Percentiles rank a stretch among this genome's conserved stretches.
phyloP scores from a whole-genome alignment of 2,797 vertebrate genomes.

The Jordanella pulchra region DNA sequence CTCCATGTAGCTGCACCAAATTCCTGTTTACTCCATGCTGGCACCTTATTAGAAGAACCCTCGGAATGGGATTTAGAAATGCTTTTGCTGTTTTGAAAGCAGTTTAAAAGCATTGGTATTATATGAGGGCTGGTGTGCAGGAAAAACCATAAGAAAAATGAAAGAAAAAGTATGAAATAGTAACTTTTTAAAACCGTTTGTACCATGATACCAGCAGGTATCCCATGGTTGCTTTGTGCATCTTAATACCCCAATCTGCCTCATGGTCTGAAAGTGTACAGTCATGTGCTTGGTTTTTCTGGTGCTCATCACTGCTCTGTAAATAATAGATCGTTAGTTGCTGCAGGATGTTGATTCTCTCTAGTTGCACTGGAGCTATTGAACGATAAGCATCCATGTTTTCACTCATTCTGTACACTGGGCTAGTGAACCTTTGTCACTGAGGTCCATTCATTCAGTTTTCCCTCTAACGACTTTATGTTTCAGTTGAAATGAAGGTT shows the following conservation, averaged over 20 bases:
- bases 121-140: neutral
- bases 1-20: neutral
- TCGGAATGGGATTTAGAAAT: neutral
- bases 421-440: constrained; percentile 50
- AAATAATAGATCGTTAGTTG: constrained; percentile 14
- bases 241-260: neutral
- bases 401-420: constrained; percentile 67
- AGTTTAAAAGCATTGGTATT: neutral
- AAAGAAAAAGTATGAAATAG: no score
- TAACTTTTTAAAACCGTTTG: no score
- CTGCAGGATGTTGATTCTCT: constrained; percentile 30
- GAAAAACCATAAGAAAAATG: neutral
- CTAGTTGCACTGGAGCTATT: constrained; percentile 54
- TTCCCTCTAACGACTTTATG: constrained; percentile 47
- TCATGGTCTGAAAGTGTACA: neutral
- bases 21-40: neutral
- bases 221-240: neutral
- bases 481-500: constrained; percentile 56
- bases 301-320: constrained; percentile 48
- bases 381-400: constrained; percentile 30
- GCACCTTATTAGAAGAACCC: neutral
- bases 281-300: neutral
- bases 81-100: neutral
- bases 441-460: constrained; percentile 28
- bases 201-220: no score